Base-by-base conservation (phyloP, 2,888 invertebrate species). In the Clanis bilineata region DNA sequence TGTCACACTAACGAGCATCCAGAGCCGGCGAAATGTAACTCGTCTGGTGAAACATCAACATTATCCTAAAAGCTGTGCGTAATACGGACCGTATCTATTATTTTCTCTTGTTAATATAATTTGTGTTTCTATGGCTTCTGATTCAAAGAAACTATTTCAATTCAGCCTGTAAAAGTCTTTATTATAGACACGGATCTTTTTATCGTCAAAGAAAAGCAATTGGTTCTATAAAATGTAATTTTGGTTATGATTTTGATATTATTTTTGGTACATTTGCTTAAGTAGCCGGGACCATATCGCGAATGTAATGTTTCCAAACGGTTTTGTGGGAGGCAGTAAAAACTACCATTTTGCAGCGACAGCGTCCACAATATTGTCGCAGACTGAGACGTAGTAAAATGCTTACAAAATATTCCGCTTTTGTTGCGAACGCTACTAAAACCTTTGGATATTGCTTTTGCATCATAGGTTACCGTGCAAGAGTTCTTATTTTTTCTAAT, bases 341-440 rank as follows among this genome's bases (percentile, higher is more conserved):
- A 89, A 85, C 73, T 79, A 86, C 80, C 84, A 83, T 89, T 85
- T 85, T 87, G 86, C 84, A 80, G 74, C 83, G 82, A 81, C 82
- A 84, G 83, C 85, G 82, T 78, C 83, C 86, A 86, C 88, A 89
- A 88, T 88, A 88, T 81, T 83, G 88, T 83, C 86, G 83, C 90
- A 90, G 88, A 77, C 88, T 80, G 90, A 83, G 83, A 73, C 85
- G 88, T 81, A 88, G 85, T 90, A 90, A 90, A 90, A 90, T 88
- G 89, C 85, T 88, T 86, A 88, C 90, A 88, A 89, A 89, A 89
- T 87, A 83, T 86, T 82, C 82, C 79, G 80, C 85, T 86, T 85
- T 82, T 82, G 83, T 85, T 82, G 81, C 77, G 80, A 79, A 77
- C 75, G 76, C 76, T 76, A 71, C 77, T 79, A 74, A 70, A 77